A percentile compares a stretch with the other conserved stretches of the same genome.
Evolutionary conservation across 2,113 vertebrate genomes (phyloP).

Genomic region (Meriones unguiculatus): DNA sequence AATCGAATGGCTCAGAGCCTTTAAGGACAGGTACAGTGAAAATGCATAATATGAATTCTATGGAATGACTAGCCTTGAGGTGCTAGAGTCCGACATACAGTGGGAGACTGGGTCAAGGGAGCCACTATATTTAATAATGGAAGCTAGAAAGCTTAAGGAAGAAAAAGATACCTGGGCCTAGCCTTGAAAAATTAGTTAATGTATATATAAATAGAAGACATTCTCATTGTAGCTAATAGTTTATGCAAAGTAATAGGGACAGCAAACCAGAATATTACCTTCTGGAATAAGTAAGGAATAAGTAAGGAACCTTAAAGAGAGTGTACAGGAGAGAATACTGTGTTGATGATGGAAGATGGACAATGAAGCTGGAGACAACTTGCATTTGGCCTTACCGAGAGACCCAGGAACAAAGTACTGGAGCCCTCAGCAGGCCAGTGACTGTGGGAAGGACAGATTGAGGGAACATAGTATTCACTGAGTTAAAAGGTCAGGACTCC

Average conservation of each 20-base stretch:
- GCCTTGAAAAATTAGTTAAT: not conserved
- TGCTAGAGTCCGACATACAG: not conserved
- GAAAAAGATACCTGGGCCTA: not conserved
- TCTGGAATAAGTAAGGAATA: not conserved
- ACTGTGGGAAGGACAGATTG: accelerated
- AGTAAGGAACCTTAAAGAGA: not conserved
- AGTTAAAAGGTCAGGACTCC: not conserved
- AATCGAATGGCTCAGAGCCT: not conserved
- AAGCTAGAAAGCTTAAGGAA: not conserved
- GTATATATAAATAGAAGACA: not conserved
- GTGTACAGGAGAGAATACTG: not conserved
- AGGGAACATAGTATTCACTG: no score
- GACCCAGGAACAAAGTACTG: not conserved
- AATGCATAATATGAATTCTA: not conserved
- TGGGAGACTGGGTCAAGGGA: not conserved
- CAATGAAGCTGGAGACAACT: not conserved
- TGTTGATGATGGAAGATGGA: not conserved
- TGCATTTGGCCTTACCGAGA: not conserved
- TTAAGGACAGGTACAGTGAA: not conserved
- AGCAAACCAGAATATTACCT: not conserved
- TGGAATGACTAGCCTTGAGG: not conserved
- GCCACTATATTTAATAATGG: not conserved
- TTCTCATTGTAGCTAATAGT: slow-evolving; percentile 6
- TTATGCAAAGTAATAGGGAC: not conserved
- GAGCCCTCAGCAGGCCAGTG: not conserved